A percentile compares a stretch with the other conserved stretches of the same genome.
Conservation (phyloP, 2,113 vertebrate genomes). For the Grammomys surdaster region DNA sequence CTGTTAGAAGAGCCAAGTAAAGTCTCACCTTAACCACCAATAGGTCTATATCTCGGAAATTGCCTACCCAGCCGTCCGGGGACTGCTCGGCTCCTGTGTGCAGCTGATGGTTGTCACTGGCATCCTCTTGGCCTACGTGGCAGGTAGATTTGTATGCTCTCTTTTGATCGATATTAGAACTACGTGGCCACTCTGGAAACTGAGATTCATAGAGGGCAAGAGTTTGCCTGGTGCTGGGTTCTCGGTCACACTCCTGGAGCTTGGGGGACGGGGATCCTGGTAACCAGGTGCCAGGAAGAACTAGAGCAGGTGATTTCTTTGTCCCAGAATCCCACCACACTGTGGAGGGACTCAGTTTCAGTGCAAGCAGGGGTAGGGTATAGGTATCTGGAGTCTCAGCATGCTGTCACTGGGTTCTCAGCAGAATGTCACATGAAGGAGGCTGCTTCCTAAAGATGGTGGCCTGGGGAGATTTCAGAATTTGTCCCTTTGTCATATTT, state of each 20-base stretch:
- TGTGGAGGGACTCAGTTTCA: not conserved
- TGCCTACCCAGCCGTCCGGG: conserved; percentile 92
- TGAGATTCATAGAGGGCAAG: not conserved
- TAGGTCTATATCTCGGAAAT: conserved; percentile 96
- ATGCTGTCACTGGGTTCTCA: not conserved
- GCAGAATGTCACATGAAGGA: not conserved
- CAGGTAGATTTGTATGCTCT: conserved; percentile 86
- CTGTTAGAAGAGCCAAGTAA: conserved; percentile 10
- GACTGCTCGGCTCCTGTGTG: conserved; percentile 93
- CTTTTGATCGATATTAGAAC: not conserved
- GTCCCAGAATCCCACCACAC: not conserved
- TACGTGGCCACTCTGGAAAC: not conserved
- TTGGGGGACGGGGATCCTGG: not conserved
- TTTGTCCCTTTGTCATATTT: not conserved
- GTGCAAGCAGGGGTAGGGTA: not conserved
- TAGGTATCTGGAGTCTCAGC: not conserved
- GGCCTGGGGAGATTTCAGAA: not conserved
- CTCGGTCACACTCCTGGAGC: not conserved
- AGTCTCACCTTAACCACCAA: not conserved
- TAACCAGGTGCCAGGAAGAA: not conserved
- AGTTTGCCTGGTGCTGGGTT: not conserved
- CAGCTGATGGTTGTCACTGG: conserved; percentile 97
- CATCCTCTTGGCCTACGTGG: conserved; percentile 94
- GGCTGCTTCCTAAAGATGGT: fast-evolving
- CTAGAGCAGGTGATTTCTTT: not conserved